These are phyloP conservation scores for Podarcis lilfordi DNA, from an alignment of 2,797 vertebrate species.

Conservation along the genomic window DNA sequence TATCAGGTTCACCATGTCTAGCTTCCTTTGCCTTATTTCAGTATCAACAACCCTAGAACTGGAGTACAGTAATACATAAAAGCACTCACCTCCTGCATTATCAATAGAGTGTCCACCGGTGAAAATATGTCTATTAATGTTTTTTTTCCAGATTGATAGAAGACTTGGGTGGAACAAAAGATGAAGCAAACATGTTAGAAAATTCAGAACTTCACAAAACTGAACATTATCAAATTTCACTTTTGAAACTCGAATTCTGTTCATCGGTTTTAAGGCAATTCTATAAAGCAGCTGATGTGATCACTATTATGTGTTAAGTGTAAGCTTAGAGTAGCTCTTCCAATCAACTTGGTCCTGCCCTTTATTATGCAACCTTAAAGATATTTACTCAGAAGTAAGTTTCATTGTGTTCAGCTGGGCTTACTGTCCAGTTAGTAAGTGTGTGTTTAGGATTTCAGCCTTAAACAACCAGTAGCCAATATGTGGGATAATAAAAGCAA, in stretches of 20 bases:
- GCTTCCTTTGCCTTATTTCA: constrained; percentile 30
- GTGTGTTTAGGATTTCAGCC: no score
- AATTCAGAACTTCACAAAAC: neutral
- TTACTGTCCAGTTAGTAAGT: no score
- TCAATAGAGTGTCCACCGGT: neutral
- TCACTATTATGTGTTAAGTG: neutral
- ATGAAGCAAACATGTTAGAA: neutral
- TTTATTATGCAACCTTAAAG: neutral
- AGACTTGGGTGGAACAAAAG: neutral
- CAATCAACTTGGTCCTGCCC: neutral
- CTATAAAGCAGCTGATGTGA: neutral
- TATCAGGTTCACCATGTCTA: constrained; percentile 17
- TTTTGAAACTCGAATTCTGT: neutral
- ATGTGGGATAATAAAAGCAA: no score
- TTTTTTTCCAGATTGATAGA: neutral
- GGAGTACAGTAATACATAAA: neutral
- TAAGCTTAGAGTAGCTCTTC: neutral
- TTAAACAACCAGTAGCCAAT: neutral
- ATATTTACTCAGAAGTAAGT: neutral
- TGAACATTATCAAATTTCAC: neutral
- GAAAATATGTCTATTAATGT: no score
- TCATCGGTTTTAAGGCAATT: neutral
- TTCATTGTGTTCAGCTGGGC: no score
- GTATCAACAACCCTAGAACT: neutral
- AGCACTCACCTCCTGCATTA: neutral